Evolutionary conservation across 2,888 invertebrate genomes (phyloP), one percentile per base, ranked within the genome.

Genomic region (Tryphoninae sp.): DNA sequence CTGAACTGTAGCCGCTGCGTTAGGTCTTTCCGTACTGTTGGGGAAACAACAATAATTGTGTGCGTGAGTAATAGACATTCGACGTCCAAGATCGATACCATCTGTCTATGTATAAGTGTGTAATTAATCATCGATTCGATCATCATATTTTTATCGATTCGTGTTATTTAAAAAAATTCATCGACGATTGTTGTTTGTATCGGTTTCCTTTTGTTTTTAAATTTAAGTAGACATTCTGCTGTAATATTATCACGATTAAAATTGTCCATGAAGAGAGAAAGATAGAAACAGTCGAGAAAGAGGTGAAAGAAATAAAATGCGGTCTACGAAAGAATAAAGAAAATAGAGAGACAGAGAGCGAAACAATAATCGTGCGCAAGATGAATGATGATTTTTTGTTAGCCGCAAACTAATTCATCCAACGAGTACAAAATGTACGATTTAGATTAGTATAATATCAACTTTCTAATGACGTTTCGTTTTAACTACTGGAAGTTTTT

Each of bases 11-110:
- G 96, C 95, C 97, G 96, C 95, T 97, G 96, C 94, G 96, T 96
- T 95, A 97, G 96, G 94, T 97, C 97, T 97, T 97, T 97, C 95
- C 97, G 96, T 96, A 97, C 97, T 97, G 96, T 93, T 94, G 95
- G 93, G 93, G 93, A 94, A 94, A 92, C 92, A 89, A 89, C 80
- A 90, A 87, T 78, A 90, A 87, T 82, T 83, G 88, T 88, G 85
- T 85, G 33, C 85, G 85, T 89, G 84, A 90, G 88, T 89, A 86
- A 59, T 78, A 19, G 45, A 67, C 53, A 75, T 67, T 58, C 22
- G 16, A 9, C 23, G 58, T 58, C 2, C 22, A 22, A 2, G 19
- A 19, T 9, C 9, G 16, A 58, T 9, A n/a, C 8, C 7, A 53
- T 16, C 8, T 58, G 58, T 58, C 45, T 61, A n/a, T 33, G 7